Evolutionary conservation across 2,113 vertebrate genomes (phyloP), one percentile per base, ranked within the genome.

Genomic region (Rousettus leschenaultii): DNA sequence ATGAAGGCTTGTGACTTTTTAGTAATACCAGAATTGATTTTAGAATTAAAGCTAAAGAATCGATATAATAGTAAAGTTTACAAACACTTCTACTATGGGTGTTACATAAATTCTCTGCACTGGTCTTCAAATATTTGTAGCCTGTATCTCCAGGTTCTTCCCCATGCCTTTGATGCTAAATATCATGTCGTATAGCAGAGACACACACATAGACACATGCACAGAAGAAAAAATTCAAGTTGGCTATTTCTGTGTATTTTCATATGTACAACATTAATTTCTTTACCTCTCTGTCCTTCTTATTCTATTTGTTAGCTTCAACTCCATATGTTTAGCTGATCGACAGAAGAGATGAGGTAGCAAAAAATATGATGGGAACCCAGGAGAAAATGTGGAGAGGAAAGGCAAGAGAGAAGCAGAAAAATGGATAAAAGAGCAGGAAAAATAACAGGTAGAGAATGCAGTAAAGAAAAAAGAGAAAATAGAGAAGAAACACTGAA

Each of bases 161-260:
- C 33, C 2, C 70, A n/a, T 35, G 7, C 7, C 22, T 30, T 63
- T 70, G 43, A 48, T 38, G 35, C 26, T 40, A 55, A 55, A 65
- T 5, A 77, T 5, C 3, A 43, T 16, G 19, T 26, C 18, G 2
- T 30, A 43, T 12, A 48, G 53, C n/a, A 77, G 26, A 68, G 33
- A n/a, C 3, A 13, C 3, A 66, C 3, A 16, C 2, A 18, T 15
- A 71, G 18, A 71, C 2, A 38, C n/a, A 74, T 0, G 14, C 4
- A 63, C 24, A n/a, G 6, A 21, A 35, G 40, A 11, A 73, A 65
- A 91, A 70, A 21, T 28, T 65, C 0, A 68, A 55, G 9, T n/a
- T 78, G 40, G 10, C 65, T 80, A 0, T 7, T 93, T 70, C 22
- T 51, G 6, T 33, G 8, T 53, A 53, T 78, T 43, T 43, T 71